Percentiles rank a stretch among this genome's conserved stretches.
These are phyloP conservation scores for Lamprologus tigripictilis DNA, from an alignment of 2,113 vertebrate species.

Conservation along the genomic window DNA sequence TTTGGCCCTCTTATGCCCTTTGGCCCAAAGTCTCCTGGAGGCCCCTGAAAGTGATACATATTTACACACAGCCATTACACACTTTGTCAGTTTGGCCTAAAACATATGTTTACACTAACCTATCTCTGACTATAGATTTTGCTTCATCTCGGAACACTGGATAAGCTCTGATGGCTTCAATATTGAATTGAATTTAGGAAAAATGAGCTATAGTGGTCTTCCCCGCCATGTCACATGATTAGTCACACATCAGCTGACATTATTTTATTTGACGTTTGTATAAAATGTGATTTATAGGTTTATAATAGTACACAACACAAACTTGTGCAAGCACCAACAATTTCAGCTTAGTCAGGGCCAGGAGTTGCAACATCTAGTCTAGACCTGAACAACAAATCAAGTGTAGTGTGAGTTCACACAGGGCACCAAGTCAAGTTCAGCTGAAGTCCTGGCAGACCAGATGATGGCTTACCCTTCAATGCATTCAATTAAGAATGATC, in stretches of 20 bases:
- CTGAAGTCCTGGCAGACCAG: neutral
- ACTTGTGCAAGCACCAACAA: neutral
- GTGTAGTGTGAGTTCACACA: neutral
- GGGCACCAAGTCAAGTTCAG: neutral
- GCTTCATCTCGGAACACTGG: neutral
- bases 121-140: neutral
- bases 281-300: neutral
- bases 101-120: neutral
- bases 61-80: neutral
- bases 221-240: neutral
- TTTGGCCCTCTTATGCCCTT: conserved; percentile 90
- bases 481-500: neutral
- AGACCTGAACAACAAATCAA: neutral
- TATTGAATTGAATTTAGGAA: neutral
- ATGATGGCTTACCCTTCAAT: neutral
- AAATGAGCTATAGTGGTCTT: neutral
- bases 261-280: neutral
- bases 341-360: neutral
- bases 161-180: neutral
- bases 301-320: neutral
- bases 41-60: conserved; percentile 72
- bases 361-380: neutral
- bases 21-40: conserved; percentile 85
- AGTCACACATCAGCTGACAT: neutral
- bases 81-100: neutral